Conservation (phyloP, 2,113 vertebrate genomes). For the Mixornis gularis region DNA sequence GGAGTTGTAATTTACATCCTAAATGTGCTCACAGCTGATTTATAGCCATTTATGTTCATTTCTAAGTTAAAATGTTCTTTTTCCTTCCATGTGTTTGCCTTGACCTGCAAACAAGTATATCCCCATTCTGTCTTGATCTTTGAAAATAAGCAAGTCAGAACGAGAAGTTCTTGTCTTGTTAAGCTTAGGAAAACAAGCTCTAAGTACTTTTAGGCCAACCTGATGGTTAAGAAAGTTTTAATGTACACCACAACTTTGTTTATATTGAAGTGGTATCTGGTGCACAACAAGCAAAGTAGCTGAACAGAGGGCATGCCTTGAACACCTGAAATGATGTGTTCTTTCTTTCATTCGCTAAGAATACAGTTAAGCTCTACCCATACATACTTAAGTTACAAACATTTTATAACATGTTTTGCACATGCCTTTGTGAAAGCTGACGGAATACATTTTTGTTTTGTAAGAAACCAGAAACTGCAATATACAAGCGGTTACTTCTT, state of each 20-base stretch:
- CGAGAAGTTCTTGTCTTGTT: neutral
- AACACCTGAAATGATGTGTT: neutral
- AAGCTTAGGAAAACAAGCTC: constrained; percentile 19
- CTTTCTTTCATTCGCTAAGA: neutral
- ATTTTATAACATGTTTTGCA: neutral
- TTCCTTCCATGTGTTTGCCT: neutral
- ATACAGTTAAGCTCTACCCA: neutral
- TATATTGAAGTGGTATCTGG: neutral
- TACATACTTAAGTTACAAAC: neutral
- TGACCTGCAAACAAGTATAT: neutral
- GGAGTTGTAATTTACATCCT: neutral
- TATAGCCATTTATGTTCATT: constrained; percentile 2
- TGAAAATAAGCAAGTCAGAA: constrained; percentile 15
- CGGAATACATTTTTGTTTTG: neutral
- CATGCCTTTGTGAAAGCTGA: neutral
- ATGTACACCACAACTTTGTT: neutral
- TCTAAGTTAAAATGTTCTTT: neutral
- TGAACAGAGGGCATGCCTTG: neutral
- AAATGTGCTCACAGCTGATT: neutral
- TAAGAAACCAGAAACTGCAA: neutral
- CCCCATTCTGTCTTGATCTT: neutral
- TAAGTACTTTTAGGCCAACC: neutral
- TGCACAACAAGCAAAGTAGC: neutral
- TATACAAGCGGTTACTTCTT: neutral
- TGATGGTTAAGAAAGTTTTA: constrained; percentile 8